Evolutionary conservation across 2,888 invertebrate genomes (phyloP), one percentile per base, ranked within the genome.

Genomic region (Matsumyia berberina): DNA sequence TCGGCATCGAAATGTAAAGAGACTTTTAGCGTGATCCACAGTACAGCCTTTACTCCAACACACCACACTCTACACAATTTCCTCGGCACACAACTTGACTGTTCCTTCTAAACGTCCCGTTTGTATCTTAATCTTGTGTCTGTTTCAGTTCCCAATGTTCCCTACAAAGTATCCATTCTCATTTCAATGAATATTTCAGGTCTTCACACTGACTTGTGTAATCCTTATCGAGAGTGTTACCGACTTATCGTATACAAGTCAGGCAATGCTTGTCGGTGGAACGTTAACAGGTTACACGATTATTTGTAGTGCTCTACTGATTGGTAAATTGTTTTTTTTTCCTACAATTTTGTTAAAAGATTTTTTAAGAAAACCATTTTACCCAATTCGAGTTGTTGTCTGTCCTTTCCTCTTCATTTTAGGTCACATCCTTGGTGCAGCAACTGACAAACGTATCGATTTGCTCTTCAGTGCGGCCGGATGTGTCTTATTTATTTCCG

Each of bases 251-350:
- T 89, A 89, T 53, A 88, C 88, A 72, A 88, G 89, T 66, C 89
- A 89, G 51, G 89, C 90, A 57, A 90, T 90, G 89, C 76, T 90
- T 35, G 88, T 90, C 11, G 89, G 89, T 76, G 90, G 90, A 58
- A 89, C 90, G 0, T 79, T 90, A 2, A 86, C 88, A 17, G 90
- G 90, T 29, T 90, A 90, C 37, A 70, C 89, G 15, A 89, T 90
- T 60, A 89, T 90, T 49, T 89, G 89, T 78, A 86, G 87, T 49
- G 72, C 88, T 5, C 46, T 90, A n/a, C 72, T 87, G 51, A 87
- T 89, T 87, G 90, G 90, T 90, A 90, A 90, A 81, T 17, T n/a
- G 42, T 66, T 0, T 17, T 24, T 15, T 9, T n/a, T n/a, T n/a
- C n/a, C n/a, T 24, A 15, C 2, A 42, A 24, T 24, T 11, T 12